Evolutionary conservation across 2,797 vertebrate genomes (phyloP).

Genomic region (Telmatherina bonti): DNA sequence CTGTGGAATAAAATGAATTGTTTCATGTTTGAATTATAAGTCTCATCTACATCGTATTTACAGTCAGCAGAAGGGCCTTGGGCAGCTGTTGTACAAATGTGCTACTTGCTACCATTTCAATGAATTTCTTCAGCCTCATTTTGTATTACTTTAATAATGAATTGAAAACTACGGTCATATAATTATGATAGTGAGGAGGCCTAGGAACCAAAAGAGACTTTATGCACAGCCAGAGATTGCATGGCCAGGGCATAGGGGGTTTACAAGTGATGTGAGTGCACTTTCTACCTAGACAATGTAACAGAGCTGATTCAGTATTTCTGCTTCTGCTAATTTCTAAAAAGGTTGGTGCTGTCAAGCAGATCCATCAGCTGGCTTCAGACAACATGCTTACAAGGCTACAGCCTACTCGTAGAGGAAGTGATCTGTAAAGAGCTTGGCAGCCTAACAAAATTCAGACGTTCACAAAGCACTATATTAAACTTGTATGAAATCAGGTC

Average conservation of each 20-base stretch:
- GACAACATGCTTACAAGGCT: slow-evolving; percentile 18
- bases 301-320: slow-evolving; percentile 35
- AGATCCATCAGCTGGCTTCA: slow-evolving; percentile 23
- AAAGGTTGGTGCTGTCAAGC: slow-evolving; percentile 30
- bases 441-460: slow-evolving; percentile 9
- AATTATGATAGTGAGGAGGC: slow-evolving; percentile 26
- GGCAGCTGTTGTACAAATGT: slow-evolving; percentile 37
- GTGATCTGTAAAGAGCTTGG: slow-evolving; percentile 26
- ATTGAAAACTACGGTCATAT: slow-evolving; percentile 48
- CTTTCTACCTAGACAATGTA: slow-evolving; percentile 17
- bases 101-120: slow-evolving; percentile 29
- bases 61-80: slow-evolving; percentile 40
- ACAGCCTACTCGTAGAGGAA: slow-evolving; percentile 10
- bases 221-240: slow-evolving; percentile 4
- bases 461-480: slow-evolving; percentile 20
- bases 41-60: slow-evolving; percentile 35
- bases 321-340: slow-evolving; percentile 44
- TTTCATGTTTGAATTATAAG: slow-evolving; percentile 26
- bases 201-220: slow-evolving; percentile 12
- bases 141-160: slow-evolving; percentile 47
- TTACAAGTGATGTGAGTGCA: slow-evolving; percentile 32
- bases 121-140: slow-evolving; percentile 39
- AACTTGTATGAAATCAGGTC: slow-evolving; percentile 3
- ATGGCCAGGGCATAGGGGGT: slow-evolving; percentile 11
- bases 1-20: slow-evolving; percentile 19